A percentile compares a stretch with the other conserved stretches of the same genome.
phyloP scores from a whole-genome alignment of 2,797 vertebrate species.

The Sparus aurata region DNA sequence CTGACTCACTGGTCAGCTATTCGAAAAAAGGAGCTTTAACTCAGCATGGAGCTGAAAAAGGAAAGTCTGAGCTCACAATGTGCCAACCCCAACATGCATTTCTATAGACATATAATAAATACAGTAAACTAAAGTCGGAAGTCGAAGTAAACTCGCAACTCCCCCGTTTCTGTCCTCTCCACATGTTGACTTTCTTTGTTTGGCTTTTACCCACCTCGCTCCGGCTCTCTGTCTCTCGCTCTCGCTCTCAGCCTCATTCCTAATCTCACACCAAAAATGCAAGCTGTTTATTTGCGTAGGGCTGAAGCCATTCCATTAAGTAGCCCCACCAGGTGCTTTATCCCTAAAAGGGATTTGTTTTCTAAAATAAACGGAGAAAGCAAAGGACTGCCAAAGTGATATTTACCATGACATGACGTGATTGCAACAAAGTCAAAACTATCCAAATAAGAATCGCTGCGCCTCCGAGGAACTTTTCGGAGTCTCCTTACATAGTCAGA shows the following conservation, averaged over 20 bases:
- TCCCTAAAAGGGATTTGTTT: slow-evolving; percentile 87
- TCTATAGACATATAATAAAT: slow-evolving; percentile 36
- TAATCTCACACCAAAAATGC: slow-evolving; percentile 91
- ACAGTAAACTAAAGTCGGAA: slow-evolving; percentile 25
- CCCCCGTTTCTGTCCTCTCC: slow-evolving; percentile 47
- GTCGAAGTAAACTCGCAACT: slow-evolving; percentile 18
- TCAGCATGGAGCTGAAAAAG: slow-evolving; percentile 11
- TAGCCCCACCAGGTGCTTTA: slow-evolving; percentile 88
- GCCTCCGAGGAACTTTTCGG: slow-evolving; percentile 49
- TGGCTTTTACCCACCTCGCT: slow-evolving; percentile 56
- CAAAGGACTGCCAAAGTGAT: slow-evolving; percentile 75
- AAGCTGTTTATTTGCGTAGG: slow-evolving; percentile 97
- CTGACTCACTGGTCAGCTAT: slow-evolving; percentile 46
- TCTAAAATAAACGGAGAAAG: slow-evolving; percentile 82
- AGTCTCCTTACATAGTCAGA: slow-evolving; percentile 52
- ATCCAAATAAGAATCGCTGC: slow-evolving; percentile 61
- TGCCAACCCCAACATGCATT: slow-evolving; percentile 52
- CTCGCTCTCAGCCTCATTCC: slow-evolving; percentile 78
- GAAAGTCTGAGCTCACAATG: slow-evolving; percentile 25
- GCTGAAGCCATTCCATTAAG: slow-evolving; percentile 95
- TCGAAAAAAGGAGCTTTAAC: background rate
- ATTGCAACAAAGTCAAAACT: slow-evolving; percentile 70
- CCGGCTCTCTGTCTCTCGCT: slow-evolving; percentile 77
- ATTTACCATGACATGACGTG: slow-evolving; percentile 74
- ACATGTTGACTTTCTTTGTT: slow-evolving; percentile 71